Base-by-base conservation (phyloP, 1,140 invertebrate genomes). In the Tetramorium simillimum region DNA sequence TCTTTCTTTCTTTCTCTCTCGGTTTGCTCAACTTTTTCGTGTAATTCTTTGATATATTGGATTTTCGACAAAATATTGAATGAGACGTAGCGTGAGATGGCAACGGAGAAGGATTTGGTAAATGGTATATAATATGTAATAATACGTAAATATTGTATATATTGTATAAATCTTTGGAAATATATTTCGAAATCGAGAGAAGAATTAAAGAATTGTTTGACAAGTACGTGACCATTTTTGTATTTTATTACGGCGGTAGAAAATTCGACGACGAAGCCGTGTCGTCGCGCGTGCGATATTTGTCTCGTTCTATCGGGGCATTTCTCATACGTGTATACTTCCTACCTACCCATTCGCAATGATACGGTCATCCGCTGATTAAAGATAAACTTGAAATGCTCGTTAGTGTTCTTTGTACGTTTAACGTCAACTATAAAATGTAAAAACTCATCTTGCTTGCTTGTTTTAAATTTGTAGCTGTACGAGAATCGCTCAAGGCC, bases 401-500 rank as follows among this genome's bases (percentile, higher is more conserved):
- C 33, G 3, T 33, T 33, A 33, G 3, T 33, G 33, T 33, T 33
- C 33, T 33, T 33, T 33, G 33, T 33, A 33, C 33, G 3, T 33
- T 3, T 33, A 4, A 33, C 33, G 3, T 33, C 33, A 33, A 33
- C 33, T 4, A 4, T 0, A 33, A 33, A 33, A 33, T 33, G 4
- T 33, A 33, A 4, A 33, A 33, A 33, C 3, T 33, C 33, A 4
- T 33, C 33, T 33, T 43, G 40, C 40, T 43, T 43, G 40, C 5
- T 9, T 43, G 40, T 43, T 43, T 43, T 49, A 49, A 78, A 86
- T 86, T 80, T 89, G 21, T 33, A 96, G 95, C 95, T 69, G 94
- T 96, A 14, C 93, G 92, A 88, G 94, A 94, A 70, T 95, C 95
- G 9, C 92, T 95, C 65, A 93, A 95, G 80, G 86, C 91, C 65